A percentile compares a stretch with the other conserved stretches of the same genome.
Conservation (phyloP, 2,888 invertebrate genomes). For the Mythimna loreyi region DNA sequence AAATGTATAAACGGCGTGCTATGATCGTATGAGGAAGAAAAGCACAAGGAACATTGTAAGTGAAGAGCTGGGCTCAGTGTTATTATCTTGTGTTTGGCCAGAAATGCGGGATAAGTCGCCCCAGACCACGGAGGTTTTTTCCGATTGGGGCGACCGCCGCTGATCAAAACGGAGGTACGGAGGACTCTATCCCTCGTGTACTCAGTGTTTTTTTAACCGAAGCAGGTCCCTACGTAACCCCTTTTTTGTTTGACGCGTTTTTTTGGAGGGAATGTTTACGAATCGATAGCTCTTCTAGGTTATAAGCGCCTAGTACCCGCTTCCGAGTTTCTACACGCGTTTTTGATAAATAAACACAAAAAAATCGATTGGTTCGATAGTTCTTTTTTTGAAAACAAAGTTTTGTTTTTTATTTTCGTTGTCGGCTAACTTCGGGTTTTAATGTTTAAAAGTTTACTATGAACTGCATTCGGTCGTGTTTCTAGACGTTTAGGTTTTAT, state of each 20-base stretch:
- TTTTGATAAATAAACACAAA: constrained; percentile 67
- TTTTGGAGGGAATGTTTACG: constrained; percentile 88
- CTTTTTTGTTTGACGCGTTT: constrained; percentile 83
- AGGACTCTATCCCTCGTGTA: constrained; percentile 88
- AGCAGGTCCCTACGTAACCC: constrained; percentile 86
- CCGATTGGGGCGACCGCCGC: constrained; percentile 85
- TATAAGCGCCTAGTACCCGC: constrained; percentile 79
- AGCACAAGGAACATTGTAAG: constrained; percentile 90
- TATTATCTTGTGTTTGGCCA: constrained; percentile 83
- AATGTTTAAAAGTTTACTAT: constrained; percentile 35
- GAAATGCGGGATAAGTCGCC: constrained; percentile 87
- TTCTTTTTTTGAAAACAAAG: constrained; percentile 50
- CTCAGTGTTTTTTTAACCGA: constrained; percentile 82
- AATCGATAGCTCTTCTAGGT: constrained; percentile 83
- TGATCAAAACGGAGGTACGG: constrained; percentile 88
- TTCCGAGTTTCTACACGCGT: constrained; percentile 64
- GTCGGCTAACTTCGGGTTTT: constrained; percentile 51
- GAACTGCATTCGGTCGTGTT: constrained; percentile 12
- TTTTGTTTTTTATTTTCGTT: constrained; percentile 50
- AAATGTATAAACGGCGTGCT: constrained; percentile 89
- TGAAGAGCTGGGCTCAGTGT: constrained; percentile 82
- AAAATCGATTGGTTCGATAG: constrained; percentile 45
- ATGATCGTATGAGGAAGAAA: constrained; percentile 92
- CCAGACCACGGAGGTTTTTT: constrained; percentile 81
- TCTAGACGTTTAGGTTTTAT: constrained; percentile 1